Conservation (phyloP, 92 coral and sea anemone genomes). For the Bergia sp. region DNA sequence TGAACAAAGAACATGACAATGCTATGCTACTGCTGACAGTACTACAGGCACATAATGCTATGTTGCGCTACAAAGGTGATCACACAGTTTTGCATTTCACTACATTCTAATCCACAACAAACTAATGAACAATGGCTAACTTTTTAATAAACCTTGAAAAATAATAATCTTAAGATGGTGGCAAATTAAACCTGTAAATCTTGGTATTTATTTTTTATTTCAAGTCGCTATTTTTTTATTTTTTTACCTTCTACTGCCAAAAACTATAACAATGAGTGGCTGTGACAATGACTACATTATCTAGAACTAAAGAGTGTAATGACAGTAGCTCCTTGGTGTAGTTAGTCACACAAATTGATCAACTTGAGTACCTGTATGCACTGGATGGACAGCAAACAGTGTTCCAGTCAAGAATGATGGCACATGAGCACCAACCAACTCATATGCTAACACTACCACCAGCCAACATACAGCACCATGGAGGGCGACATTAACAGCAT, state of each 20-base stretch:
- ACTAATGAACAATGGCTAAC: background rate
- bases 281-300: no score
- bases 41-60: no score
- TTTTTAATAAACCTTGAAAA: background rate
- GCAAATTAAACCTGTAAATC: no score
- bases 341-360: background rate
- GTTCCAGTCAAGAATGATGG: conserved; percentile 78
- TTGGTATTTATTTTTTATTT: no score
- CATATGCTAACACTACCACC: conserved; percentile 73
- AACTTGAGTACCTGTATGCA: conserved; percentile 85
- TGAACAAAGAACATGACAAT: no score
- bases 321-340: background rate
- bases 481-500: conserved; percentile 76
- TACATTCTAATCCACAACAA: background rate
- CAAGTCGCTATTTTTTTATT: no score
- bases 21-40: no score
- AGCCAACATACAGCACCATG: conserved; percentile 83
- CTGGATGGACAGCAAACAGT: conserved; percentile 94
- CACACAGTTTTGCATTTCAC: no score
- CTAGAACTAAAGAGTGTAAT: no score
- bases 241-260: no score
- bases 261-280: background rate
- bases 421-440: conserved; percentile 69
- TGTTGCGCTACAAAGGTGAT: no score
- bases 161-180: no score